These are phyloP conservation scores for Tringa solitaria DNA, from an alignment of 2,113 vertebrate genomes.

Conservation along the genomic window DNA sequence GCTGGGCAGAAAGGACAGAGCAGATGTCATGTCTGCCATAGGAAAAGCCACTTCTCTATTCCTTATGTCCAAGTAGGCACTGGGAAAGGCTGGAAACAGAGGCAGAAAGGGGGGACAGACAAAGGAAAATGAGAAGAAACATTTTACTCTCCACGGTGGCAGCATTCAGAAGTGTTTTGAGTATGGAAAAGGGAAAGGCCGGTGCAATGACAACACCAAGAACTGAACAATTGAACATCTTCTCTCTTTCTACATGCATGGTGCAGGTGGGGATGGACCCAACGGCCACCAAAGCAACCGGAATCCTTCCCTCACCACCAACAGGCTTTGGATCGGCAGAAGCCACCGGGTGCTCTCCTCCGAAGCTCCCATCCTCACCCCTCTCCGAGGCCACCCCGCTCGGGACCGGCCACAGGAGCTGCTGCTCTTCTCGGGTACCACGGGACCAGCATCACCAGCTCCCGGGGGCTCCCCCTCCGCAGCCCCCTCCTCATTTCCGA, in stretches of 20 bases:
- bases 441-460: background rate
- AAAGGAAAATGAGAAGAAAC: background rate
- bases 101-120: background rate
- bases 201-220: background rate
- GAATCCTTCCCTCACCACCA: background rate
- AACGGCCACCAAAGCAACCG: rapidly evolving
- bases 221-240: background rate
- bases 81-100: background rate
- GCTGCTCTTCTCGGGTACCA: background rate
- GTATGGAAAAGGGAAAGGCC: background rate
- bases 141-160: background rate
- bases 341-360: background rate
- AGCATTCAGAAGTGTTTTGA: background rate
- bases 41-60: background rate
- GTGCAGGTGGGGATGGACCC: background rate
- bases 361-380: background rate
- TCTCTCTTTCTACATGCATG: background rate
- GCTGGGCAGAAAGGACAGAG: background rate
- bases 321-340: background rate
- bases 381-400: background rate
- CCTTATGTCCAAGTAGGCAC: background rate
- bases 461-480: background rate
- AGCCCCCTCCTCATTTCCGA: background rate
- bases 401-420: background rate
- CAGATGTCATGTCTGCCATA: background rate